Conservation (phyloP, 2,888 invertebrate species). For the Spilosoma lubricipeda region DNA sequence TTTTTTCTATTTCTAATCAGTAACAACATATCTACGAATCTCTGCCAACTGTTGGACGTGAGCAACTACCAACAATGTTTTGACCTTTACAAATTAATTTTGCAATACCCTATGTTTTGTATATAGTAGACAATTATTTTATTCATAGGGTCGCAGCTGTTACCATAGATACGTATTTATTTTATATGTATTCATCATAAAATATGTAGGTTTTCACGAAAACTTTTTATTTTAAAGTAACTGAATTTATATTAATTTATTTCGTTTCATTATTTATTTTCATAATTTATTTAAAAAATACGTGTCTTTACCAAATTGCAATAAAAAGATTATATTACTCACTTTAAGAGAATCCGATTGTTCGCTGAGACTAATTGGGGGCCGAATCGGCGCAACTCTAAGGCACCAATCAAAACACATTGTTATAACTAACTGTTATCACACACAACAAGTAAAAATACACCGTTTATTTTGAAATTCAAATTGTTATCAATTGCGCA, state of each 20-base stretch:
- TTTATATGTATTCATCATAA: neutral
- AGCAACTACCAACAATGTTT: constrained; percentile 64
- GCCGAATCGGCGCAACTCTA: constrained; percentile 89
- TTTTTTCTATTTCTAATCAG: constrained; percentile 66
- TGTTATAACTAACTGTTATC: constrained; percentile 59
- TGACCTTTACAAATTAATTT: constrained; percentile 56
- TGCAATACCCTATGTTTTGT: constrained; percentile 38
- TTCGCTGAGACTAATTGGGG: constrained; percentile 91
- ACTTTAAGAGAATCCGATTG: constrained; percentile 92
- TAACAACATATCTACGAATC: constrained; percentile 62
- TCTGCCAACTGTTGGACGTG: constrained; percentile 73
- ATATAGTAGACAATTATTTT: neutral
- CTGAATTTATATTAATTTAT: neutral
- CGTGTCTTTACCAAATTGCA: neutral
- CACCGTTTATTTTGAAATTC: constrained; percentile 60
- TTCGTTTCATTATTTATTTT: neutral
- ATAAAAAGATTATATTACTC: constrained; percentile 65
- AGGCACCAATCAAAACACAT: constrained; percentile 90
- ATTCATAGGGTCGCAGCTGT: neutral
- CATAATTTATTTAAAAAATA: neutral
- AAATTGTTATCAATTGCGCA: constrained; percentile 72
- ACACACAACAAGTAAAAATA: constrained; percentile 65
- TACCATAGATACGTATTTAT: neutral
- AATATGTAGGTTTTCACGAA: neutral
- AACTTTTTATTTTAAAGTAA: neutral